Conservation (phyloP, 2,888 invertebrate genomes). For the Eudasyphora cyanicolor region DNA sequence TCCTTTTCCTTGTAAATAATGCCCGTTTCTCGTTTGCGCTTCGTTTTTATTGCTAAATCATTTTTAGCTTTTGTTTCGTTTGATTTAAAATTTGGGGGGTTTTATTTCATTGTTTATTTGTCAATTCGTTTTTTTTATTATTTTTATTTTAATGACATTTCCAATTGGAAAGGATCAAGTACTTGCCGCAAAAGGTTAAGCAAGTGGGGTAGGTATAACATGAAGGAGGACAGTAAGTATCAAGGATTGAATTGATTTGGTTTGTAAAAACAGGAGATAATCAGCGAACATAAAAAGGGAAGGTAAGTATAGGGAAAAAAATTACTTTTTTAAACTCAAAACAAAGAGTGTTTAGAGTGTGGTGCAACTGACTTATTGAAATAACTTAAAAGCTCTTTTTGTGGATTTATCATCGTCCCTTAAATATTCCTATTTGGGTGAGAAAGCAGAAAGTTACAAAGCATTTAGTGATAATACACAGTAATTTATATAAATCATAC, state of each 20-base stretch:
- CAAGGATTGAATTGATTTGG: not conserved
- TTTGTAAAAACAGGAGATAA: not conserved
- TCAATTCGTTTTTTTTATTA: not conserved
- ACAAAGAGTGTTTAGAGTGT: no score
- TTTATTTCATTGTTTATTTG: not conserved
- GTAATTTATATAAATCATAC: no score
- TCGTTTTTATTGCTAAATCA: not conserved
- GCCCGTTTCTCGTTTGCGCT: not conserved
- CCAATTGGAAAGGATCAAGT: not conserved
- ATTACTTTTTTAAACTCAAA: no score
- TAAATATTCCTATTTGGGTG: no score
- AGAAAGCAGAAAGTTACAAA: no score
- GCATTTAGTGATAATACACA: no score
- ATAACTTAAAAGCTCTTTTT: no score
- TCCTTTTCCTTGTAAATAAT: not conserved
- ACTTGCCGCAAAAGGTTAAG: not conserved
- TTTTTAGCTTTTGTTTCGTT: not conserved
- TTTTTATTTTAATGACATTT: not conserved
- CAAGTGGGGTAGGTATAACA: not conserved
- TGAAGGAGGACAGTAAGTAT: not conserved
- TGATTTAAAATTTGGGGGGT: not conserved
- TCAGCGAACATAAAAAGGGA: not conserved
- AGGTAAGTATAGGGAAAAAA: not conserved
- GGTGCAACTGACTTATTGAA: no score
- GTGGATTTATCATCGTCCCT: no score